Percentiles rank a stretch among this genome's conserved stretches.
These are phyloP conservation scores for Lordiphosa clarofinis DNA, from an alignment of 1,140 invertebrate species.

Conservation along the genomic window DNA sequence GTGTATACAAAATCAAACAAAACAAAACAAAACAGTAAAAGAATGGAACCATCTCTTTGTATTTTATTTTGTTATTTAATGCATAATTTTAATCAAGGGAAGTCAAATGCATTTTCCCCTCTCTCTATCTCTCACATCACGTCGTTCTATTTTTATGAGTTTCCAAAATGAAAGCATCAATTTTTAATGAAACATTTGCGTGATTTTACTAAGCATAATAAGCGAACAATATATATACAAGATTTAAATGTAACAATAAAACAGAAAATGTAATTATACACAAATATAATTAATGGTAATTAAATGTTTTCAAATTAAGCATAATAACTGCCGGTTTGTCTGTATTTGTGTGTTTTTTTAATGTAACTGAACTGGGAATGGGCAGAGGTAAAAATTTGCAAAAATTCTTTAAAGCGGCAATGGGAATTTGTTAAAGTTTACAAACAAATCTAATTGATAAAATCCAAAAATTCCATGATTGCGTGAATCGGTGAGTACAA, in stretches of 20 bases:
- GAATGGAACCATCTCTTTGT: slow-evolving; percentile 22
- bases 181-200: slow-evolving; percentile 70
- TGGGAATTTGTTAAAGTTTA: too few relatives aligned
- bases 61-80: slow-evolving; percentile 76
- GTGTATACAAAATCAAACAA: slow-evolving; percentile 64
- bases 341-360: not conserved
- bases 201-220: slow-evolving; percentile 71
- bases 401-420: too few relatives aligned
- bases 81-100: slow-evolving; percentile 64
- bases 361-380: slow-evolving; percentile 9
- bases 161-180: slow-evolving; percentile 62
- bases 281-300: slow-evolving; percentile 70
- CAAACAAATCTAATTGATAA: too few relatives aligned
- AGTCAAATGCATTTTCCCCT: slow-evolving; percentile 17
- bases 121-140: slow-evolving; percentile 17
- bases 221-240: slow-evolving; percentile 5
- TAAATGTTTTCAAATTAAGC: slow-evolving; percentile 71
- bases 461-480: too few relatives aligned
- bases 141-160: slow-evolving; percentile 29
- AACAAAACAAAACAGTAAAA: slow-evolving; percentile 12
- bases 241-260: slow-evolving; percentile 62
- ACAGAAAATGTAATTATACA: slow-evolving; percentile 69
- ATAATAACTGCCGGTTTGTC: slow-evolving; percentile 29
- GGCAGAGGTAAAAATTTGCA: too few relatives aligned
- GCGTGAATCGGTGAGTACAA: too few relatives aligned